Percentiles rank a stretch among this genome's conserved stretches.
These are phyloP conservation scores for Linurgus olivaceus DNA, from an alignment of 2,797 vertebrate genomes.

Conservation along the genomic window DNA sequence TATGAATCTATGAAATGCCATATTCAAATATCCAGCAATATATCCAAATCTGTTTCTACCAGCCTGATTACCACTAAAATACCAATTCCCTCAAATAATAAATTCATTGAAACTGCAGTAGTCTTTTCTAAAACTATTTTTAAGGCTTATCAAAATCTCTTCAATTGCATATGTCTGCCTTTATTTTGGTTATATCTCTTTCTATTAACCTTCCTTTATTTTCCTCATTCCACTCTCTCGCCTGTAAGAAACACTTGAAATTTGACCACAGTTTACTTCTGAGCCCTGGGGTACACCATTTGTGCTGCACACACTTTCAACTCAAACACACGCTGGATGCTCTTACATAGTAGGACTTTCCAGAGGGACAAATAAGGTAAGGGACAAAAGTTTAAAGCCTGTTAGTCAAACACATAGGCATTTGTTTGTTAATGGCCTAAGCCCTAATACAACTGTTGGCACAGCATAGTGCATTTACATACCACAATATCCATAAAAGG, in stretches of 20 bases:
- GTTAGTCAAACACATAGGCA: neutral
- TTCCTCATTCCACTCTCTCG: neutral
- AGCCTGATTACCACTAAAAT: neutral
- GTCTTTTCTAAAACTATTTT: neutral
- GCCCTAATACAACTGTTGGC: neutral
- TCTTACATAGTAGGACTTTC: neutral
- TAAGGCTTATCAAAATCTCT: neutral
- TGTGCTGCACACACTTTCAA: neutral
- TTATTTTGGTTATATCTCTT: neutral
- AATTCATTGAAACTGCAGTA: neutral
- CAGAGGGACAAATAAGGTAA: neutral
- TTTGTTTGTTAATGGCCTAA: neutral
- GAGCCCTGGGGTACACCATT: neutral
- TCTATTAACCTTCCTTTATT: neutral
- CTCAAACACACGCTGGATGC: neutral
- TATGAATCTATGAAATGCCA: neutral
- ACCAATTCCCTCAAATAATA: neutral
- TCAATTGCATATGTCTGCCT: neutral
- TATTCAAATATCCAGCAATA: neutral
- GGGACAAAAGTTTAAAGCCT: neutral
- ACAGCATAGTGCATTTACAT: neutral
- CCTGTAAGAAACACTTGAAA: neutral
- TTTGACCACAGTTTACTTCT: neutral
- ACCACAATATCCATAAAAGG: neutral
- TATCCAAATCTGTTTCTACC: neutral